Conservation (phyloP, 1,140 invertebrate genomes). For the Drosophila rhopaloa region DNA sequence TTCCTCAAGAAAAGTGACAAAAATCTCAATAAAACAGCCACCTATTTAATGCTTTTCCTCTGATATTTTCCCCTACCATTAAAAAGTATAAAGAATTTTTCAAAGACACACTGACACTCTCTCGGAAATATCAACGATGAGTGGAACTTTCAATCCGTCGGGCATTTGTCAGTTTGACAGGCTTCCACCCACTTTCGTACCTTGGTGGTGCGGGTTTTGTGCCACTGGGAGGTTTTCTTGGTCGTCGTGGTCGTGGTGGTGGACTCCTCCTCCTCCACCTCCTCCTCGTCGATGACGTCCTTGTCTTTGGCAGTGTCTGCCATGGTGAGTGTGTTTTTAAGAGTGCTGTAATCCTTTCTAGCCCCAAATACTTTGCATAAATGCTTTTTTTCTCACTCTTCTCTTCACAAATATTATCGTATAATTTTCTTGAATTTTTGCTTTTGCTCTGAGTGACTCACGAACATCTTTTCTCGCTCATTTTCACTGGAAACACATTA, state of each 20-base stretch:
- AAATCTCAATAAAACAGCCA: constrained; percentile 3
- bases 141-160: constrained; percentile 74
- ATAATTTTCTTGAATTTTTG: constrained; percentile 36
- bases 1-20: background rate
- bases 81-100: constrained; percentile 7
- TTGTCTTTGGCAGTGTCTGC: constrained; percentile 75
- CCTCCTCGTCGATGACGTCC: constrained; percentile 68
- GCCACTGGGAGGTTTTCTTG: constrained; percentile 79
- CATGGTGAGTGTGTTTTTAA: constrained; percentile 55
- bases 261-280: constrained; percentile 54
- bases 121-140: constrained; percentile 19
- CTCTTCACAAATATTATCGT: constrained; percentile 39
- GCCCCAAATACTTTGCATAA: constrained; percentile 45
- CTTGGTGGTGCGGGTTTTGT: constrained; percentile 79
- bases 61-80: background rate
- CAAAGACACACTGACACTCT: constrained; percentile 24
- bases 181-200: constrained; percentile 44
- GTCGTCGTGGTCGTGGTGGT: constrained; percentile 65
- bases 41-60: background rate
- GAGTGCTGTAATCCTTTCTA: constrained; percentile 65
- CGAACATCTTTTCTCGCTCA: constrained; percentile 29
- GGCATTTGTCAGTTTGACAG: constrained; percentile 72
- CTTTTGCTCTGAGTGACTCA: constrained; percentile 24
- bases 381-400: constrained; percentile 35
- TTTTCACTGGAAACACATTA: constrained; percentile 49